Conservation (phyloP, 2,113 vertebrate genomes). For the Artemisiospiza belli region DNA sequence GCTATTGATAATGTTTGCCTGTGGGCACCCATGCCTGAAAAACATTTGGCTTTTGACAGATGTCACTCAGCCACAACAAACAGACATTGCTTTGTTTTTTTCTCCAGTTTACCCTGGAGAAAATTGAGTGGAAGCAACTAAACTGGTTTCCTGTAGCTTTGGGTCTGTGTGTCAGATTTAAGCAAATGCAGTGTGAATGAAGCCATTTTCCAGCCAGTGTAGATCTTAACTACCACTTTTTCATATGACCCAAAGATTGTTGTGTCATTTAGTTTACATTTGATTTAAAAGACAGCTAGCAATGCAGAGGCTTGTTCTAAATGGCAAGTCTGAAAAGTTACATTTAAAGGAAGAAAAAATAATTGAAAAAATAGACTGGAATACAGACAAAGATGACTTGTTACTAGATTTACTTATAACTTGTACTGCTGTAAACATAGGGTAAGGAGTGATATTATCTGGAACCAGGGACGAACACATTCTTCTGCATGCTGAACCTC, state of each 20-base stretch:
- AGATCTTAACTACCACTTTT: not conserved
- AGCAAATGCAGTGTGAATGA: not conserved
- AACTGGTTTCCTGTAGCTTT: not conserved
- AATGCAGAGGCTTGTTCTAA: not conserved
- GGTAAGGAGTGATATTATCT: not conserved
- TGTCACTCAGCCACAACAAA: not conserved
- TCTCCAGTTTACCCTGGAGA: not conserved
- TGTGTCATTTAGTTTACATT: not conserved
- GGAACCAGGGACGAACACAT: rapidly evolving
- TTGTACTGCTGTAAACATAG: not conserved
- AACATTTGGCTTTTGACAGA: not conserved
- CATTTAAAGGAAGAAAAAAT: not conserved
- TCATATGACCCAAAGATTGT: not conserved
- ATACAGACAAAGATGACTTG: not conserved
- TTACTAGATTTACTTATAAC: not conserved
- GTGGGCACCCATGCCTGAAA: not conserved
- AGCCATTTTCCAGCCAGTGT: not conserved
- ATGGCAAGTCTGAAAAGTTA: not conserved
- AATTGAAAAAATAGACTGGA: not conserved
- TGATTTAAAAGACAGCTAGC: not conserved
- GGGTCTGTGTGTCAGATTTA: not conserved
- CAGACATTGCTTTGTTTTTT: not conserved
- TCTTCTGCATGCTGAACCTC: not conserved
- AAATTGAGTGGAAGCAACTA: not conserved
- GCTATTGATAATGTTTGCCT: not conserved